A percentile compares a stretch with the other conserved stretches of the same genome.
These are phyloP conservation scores for Heterotilapia buettikoferi DNA, from an alignment of 2,113 vertebrate genomes.

Conservation along the genomic window DNA sequence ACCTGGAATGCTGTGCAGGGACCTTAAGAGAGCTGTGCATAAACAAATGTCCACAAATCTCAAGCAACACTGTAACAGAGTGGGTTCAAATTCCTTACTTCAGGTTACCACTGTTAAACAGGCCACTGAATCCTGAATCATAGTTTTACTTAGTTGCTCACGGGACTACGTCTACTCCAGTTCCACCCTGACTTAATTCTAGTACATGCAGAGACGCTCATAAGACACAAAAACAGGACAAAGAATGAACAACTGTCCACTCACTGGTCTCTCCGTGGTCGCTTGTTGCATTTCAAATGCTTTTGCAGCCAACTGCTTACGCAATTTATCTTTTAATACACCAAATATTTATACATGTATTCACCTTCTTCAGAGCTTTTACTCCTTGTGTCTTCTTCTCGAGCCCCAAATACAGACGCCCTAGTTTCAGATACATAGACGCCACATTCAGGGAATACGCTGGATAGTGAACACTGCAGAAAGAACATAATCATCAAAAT, in stretches of 20 bases:
- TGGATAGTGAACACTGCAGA: slow-evolving; percentile 88
- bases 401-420: slow-evolving; percentile 86
- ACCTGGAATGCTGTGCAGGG: not conserved
- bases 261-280: not conserved
- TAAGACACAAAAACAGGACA: not conserved
- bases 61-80: not conserved
- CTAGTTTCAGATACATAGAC: slow-evolving; percentile 96
- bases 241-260: not conserved
- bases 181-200: not conserved
- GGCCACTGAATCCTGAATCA: not conserved
- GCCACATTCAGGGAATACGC: slow-evolving; percentile 94
- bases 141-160: not conserved
- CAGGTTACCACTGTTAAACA: not conserved
- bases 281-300: not conserved
- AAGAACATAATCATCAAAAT: not conserved
- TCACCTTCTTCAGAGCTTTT: slow-evolving; percentile 87
- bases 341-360: not conserved
- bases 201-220: not conserved
- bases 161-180: not conserved
- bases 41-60: not conserved
- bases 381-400: slow-evolving; percentile 81
- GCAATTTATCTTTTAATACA: not conserved
- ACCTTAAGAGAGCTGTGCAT: not conserved
- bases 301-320: not conserved
- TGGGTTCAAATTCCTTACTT: not conserved